Conservation (phyloP, 2,888 invertebrate species). For the Callyntrura sp. region DNA sequence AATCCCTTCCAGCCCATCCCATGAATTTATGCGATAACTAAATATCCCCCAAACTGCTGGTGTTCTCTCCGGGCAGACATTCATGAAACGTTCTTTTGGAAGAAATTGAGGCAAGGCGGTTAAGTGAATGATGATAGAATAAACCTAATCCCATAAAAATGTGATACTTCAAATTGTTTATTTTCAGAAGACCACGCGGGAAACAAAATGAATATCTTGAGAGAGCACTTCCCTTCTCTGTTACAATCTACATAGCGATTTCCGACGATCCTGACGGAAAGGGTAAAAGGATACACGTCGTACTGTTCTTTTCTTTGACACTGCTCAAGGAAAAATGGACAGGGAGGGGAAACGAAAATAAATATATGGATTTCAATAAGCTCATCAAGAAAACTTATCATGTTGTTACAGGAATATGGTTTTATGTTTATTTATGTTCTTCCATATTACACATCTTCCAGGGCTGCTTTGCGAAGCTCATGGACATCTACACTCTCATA, state of each 20-base stretch:
- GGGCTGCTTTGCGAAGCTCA: neutral
- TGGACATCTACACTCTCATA: too few relatives aligned
- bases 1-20: too few relatives aligned
- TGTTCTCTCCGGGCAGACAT: too few relatives aligned
- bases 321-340: conserved; percentile 5
- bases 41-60: too few relatives aligned
- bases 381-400: conserved; percentile 40
- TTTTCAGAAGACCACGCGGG: conserved; percentile 13
- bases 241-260: neutral
- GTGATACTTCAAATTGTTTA: conserved; percentile 30
- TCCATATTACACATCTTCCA: neutral
- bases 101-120: too few relatives aligned
- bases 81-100: too few relatives aligned
- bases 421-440: conserved; percentile 19
- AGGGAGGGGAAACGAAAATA: conserved; percentile 30
- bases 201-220: neutral
- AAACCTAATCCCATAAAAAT: conserved; percentile 4
- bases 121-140: neutral
- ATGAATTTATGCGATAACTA: too few relatives aligned
- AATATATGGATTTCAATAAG: conserved; percentile 48
- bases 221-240: neutral
- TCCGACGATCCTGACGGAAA: neutral
- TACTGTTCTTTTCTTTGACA: conserved; percentile 43
- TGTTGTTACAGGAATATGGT: neutral
- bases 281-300: neutral